These are phyloP conservation scores for Ceratotherium simum DNA, from an alignment of 2,113 vertebrate species.

Conservation along the genomic window DNA sequence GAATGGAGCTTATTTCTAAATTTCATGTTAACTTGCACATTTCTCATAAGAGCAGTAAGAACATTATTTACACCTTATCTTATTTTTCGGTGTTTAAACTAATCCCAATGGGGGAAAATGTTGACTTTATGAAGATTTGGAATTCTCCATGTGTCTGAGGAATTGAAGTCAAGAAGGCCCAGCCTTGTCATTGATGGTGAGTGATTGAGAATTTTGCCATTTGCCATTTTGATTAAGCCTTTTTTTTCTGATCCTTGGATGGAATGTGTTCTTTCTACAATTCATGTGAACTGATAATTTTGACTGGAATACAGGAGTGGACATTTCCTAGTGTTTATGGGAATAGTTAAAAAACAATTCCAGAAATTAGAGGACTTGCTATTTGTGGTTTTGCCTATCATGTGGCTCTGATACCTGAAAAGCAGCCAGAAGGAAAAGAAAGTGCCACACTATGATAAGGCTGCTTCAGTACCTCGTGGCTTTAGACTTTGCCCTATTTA, in stretches of 20 bases:
- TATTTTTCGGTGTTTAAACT: neutral
- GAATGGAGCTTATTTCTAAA: neutral
- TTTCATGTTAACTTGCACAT: neutral
- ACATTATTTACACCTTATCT: neutral
- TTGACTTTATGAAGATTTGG: neutral
- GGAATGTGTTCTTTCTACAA: neutral
- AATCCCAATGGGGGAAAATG: neutral
- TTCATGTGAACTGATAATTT: slow-evolving; percentile 24
- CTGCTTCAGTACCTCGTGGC: neutral
- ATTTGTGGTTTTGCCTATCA: slow-evolving; percentile 55
- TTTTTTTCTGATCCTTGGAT: neutral
- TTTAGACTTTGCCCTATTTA: neutral
- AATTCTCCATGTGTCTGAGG: neutral
- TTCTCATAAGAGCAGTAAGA: neutral
- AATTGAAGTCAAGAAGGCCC: neutral
- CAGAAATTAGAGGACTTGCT: slow-evolving; percentile 24
- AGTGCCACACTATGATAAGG: accelerated
- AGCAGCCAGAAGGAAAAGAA: slow-evolving; percentile 44
- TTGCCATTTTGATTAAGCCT: neutral
- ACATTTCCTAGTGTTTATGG: slow-evolving; percentile 41
- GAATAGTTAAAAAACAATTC: slow-evolving; percentile 58
- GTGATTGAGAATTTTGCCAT: neutral
- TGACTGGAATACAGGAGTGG: slow-evolving; percentile 56
- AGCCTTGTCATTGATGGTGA: neutral
- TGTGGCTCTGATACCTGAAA: slow-evolving; percentile 30